Conservation (phyloP, 2,888 invertebrate genomes). For the Serripes groenlandicus region DNA sequence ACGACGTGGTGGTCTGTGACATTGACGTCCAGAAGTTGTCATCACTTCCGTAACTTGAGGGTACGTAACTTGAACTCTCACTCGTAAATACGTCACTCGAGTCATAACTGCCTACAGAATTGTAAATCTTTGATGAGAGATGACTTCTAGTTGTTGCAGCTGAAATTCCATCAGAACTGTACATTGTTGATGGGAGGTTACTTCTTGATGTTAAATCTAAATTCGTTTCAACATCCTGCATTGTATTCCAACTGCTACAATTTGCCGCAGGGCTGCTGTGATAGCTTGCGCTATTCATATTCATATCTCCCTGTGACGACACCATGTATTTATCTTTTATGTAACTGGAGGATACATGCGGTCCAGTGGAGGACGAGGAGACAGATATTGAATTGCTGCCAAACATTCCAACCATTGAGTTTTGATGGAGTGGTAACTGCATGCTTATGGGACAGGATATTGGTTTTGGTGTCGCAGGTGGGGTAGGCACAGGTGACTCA, state of each 20-base stretch:
- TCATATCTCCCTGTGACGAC: not conserved
- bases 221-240: not conserved
- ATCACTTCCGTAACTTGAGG: conserved; percentile 1
- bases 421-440: not conserved
- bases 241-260: not conserved
- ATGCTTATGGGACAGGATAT: not conserved
- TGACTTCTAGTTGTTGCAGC: not conserved
- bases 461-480: conserved; percentile 40
- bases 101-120: not conserved
- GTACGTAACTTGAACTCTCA: not conserved
- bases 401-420: not conserved
- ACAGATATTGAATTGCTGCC: conserved; percentile 4
- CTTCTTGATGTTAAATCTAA: not conserved
- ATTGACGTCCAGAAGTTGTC: conserved; percentile 4
- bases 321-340: conserved; percentile 1
- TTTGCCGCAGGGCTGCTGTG: not conserved
- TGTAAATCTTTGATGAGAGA: conserved; percentile 5
- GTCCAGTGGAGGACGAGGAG: not conserved
- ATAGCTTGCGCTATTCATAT: not conserved
- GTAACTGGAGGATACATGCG: not conserved
- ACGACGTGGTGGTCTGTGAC: not conserved
- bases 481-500: conserved; percentile 56
- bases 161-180: not conserved
- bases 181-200: not conserved
- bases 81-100: not conserved